Percentiles rank a stretch among this genome's conserved stretches.
These are phyloP conservation scores for Ormyrus nitidulus DNA, from an alignment of 2,888 invertebrate genomes.

Conservation along the genomic window DNA sequence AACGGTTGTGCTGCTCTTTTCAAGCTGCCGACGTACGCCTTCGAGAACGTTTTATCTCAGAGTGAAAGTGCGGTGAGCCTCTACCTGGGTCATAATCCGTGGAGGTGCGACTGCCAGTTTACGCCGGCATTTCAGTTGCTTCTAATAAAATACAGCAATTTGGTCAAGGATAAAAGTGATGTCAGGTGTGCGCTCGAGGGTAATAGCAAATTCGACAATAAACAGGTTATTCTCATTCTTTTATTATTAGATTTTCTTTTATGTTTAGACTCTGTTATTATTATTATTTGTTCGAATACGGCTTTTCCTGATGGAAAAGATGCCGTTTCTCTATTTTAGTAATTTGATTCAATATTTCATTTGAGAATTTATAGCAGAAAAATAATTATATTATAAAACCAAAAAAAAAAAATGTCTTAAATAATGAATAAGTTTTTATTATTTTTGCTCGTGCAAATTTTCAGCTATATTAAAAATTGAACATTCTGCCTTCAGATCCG, in stretches of 20 bases:
- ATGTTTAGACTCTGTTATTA: not conserved
- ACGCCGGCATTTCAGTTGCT: conserved; percentile 83
- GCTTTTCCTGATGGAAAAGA: too few species aligned
- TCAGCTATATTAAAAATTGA: too few species aligned
- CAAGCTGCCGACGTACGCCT: conserved; percentile 87
- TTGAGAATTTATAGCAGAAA: too few species aligned
- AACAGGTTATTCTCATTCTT: conserved; percentile 76
- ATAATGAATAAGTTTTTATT: too few species aligned
- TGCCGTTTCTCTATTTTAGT: too few species aligned
- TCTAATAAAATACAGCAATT: conserved; percentile 79
- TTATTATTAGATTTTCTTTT: conserved; percentile 1
- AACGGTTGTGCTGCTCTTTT: not conserved
- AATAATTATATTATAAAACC: too few species aligned
- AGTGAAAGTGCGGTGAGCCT: conserved; percentile 84
- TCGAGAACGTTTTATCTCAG: conserved; percentile 86
- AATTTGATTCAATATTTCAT: too few species aligned
- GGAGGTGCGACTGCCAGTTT: conserved; percentile 89
- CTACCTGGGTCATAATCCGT: conserved; percentile 86
- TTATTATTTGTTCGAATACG: too few species aligned
- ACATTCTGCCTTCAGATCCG: conserved; percentile 77
- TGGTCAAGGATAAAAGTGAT: conserved; percentile 83
- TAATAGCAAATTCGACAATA: conserved; percentile 80
- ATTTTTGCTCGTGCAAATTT: too few species aligned
- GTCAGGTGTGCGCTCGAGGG: conserved; percentile 82
- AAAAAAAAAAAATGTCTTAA: too few species aligned